Percentiles rank a stretch among this genome's conserved stretches.
Evolutionary conservation across 2,888 invertebrate genomes (phyloP).

Genomic region (Nymphalis urticae): DNA sequence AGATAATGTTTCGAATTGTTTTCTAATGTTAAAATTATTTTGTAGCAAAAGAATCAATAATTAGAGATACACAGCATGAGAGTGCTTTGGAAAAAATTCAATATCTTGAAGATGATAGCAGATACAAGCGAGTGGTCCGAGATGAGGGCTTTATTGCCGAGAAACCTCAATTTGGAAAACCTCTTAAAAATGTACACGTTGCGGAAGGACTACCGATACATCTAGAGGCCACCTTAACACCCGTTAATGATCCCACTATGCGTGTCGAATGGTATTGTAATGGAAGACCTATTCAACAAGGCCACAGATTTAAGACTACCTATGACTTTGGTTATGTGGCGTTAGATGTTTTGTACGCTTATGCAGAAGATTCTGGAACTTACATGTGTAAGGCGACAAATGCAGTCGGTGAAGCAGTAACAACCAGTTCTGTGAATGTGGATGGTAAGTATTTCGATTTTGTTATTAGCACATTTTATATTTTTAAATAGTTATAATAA

Average conservation of each 20-base stretch:
- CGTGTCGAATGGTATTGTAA: constrained; percentile 99
- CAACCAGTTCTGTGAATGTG: constrained; percentile 93
- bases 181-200: constrained; percentile 91
- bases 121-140: constrained; percentile 85
- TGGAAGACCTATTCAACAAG: constrained; percentile 94
- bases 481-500: not conserved
- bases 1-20: too few relatives aligned
- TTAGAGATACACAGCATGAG: constrained; percentile 95
- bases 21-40: not conserved
- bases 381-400: constrained; percentile 98
- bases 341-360: constrained; percentile 96
- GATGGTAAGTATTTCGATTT: constrained; percentile 82
- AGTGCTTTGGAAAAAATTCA: constrained; percentile 95
- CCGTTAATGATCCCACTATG: constrained; percentile 99
- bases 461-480: not conserved
- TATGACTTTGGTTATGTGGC: constrained; percentile 99
- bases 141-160: constrained; percentile 90
- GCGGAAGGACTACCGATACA: constrained; percentile 94
- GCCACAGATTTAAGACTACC: constrained; percentile 97
- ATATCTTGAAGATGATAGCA: constrained; percentile 92
- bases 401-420: constrained; percentile 96
- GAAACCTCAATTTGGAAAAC: constrained; percentile 94
- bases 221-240: constrained; percentile 96
- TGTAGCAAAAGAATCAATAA: constrained; percentile 90
- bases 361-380: constrained; percentile 97